phyloP scores from a whole-genome alignment of 1,140 invertebrate genomes.

The Coptotermes formosanus region DNA sequence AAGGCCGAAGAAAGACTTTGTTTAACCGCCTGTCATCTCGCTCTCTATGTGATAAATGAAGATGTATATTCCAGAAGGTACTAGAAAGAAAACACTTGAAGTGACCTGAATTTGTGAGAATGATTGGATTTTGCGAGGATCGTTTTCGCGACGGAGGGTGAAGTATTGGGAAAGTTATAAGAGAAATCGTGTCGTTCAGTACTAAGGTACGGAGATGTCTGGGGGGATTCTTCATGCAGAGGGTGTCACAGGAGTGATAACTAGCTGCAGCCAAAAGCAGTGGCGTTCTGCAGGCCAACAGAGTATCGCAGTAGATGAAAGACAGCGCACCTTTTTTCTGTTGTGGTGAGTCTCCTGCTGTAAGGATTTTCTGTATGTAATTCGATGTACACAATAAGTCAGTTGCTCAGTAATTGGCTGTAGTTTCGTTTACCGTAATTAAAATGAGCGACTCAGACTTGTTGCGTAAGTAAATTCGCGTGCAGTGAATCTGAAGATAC shows the following conservation, averaged over 20 bases:
- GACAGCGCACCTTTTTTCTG: neutral
- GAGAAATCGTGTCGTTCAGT: neutral
- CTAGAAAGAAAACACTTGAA: neutral
- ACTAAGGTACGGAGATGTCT: neutral
- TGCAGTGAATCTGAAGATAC: neutral
- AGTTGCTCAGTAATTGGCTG: neutral
- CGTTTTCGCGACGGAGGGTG: neutral
- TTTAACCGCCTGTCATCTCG: neutral
- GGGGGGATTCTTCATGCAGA: neutral
- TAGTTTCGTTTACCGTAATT: neutral
- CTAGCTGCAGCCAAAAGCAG: neutral
- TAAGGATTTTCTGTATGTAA: neutral
- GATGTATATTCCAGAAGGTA: neutral
- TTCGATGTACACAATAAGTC: neutral
- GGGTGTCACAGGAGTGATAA: neutral
- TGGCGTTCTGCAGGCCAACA: too few relatives aligned
- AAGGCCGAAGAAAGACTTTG: neutral
- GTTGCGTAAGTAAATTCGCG: neutral
- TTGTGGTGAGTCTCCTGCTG: neutral
- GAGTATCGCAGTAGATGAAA: neutral
- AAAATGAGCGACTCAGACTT: too few relatives aligned
- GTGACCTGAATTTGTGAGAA: neutral
- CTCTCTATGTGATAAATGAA: neutral
- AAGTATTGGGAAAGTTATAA: neutral
- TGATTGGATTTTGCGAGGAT: neutral